Base-by-base conservation (phyloP, 2,797 vertebrate genomes). In the Leptatherina wallacei region DNA sequence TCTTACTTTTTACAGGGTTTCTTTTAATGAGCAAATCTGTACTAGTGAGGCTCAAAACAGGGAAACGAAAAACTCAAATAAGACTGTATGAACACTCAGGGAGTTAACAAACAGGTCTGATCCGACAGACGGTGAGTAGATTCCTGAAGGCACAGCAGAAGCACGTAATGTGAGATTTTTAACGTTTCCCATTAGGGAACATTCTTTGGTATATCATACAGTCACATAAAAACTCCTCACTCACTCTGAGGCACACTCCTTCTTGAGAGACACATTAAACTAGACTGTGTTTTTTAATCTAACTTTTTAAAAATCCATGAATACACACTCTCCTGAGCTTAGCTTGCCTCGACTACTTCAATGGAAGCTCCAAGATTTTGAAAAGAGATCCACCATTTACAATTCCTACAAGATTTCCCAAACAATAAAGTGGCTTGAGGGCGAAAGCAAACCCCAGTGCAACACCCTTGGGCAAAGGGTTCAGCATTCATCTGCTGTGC, bases 331-430 rank as follows among this genome's bases (percentile, higher is more conserved):
- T 66, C 30, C 33, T 33, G 30, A 62, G 18, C 29, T 2, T 24
- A 30, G 44, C 36, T 72, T 84, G 47, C 67, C 40, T 55, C 33
- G 18, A 71, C 78, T 71, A 57, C 52, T 78, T 75, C 16, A 64
- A 61, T 44, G 38, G 40, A 81, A 36, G 6, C 47, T 74, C 66
- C 38, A 64, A 69, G 33, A 58, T 77, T 89, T 79, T 71, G 49
- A 60, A 69, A 86, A 66, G 49, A 66, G 57, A 79, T 32, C 55
- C 67, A 73, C n/a, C 6, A 20, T 68, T 78, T 82, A 35, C 51
- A 44, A 79, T 73, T 74, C 79, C 62, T 86, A 59, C 71, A 82
- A 80, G 66, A 77, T 44, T 85, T 78, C 64, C 69, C 54, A 68
- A 71, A 78, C 63, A 85, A 77, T 64, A 59, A 54, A 70, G 61